A percentile compares a stretch with the other conserved stretches of the same genome.
These are phyloP conservation scores for Morone saxatilis DNA, from an alignment of 2,113 vertebrate genomes.

Conservation along the genomic window DNA sequence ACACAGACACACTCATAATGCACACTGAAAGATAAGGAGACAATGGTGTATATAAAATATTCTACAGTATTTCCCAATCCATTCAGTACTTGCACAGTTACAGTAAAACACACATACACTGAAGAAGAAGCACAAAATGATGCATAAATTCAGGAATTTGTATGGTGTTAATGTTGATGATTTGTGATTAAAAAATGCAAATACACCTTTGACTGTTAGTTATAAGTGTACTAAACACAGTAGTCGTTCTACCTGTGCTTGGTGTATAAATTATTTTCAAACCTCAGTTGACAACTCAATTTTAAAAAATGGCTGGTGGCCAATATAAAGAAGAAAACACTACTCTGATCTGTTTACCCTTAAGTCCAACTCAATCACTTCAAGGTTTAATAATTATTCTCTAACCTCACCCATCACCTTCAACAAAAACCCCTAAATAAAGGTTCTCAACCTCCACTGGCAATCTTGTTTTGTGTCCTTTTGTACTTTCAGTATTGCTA, in stretches of 20 bases:
- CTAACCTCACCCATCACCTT: background rate
- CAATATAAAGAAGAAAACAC: background rate
- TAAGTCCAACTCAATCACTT: background rate
- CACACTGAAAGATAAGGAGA: slow-evolving; percentile 12
- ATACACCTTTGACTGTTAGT: background rate
- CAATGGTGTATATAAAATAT: background rate
- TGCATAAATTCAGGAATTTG: too few species aligned
- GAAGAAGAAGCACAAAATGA: background rate
- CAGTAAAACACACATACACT: background rate
- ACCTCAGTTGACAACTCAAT: background rate
- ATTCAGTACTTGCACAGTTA: background rate
- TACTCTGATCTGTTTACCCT: background rate
- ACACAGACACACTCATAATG: slow-evolving; percentile 11
- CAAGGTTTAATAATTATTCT: background rate
- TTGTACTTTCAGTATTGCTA: background rate
- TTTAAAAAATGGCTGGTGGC: background rate
- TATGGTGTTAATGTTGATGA: background rate
- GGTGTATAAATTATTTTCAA: background rate
- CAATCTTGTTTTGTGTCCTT: background rate
- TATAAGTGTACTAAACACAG: too few species aligned
- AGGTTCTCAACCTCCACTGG: background rate
- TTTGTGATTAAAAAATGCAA: background rate
- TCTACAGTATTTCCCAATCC: background rate
- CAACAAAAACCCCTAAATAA: background rate
- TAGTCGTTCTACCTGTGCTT: too few species aligned